Evolutionary conservation across 2,888 invertebrate species (phyloP).

Genomic region (Cyclophora punctaria): DNA sequence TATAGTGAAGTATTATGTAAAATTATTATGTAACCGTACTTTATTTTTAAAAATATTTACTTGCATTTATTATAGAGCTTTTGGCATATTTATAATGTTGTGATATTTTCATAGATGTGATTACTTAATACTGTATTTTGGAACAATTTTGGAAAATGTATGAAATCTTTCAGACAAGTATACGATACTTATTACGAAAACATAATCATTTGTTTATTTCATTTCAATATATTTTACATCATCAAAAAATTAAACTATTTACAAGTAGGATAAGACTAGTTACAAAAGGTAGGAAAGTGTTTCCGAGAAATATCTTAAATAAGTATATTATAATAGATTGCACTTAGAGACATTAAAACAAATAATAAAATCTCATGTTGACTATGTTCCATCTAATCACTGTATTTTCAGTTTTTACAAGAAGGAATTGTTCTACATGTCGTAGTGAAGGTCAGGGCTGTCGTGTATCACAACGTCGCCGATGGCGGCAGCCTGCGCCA

Average conservation of each 20-base stretch:
- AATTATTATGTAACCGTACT: conserved; percentile 57
- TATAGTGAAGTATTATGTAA: conserved; percentile 54
- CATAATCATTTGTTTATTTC: not conserved
- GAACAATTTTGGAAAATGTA: conserved; percentile 63
- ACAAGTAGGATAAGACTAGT: no score
- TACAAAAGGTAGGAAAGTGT: no score
- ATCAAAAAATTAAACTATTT: no score
- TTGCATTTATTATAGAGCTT: conserved; percentile 64
- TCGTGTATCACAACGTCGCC: conserved; percentile 48
- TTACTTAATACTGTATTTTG: conserved; percentile 57
- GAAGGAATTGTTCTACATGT: conserved; percentile 23
- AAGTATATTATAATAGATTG: not conserved
- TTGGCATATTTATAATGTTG: conserved; percentile 67
- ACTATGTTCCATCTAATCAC: conserved; percentile 1
- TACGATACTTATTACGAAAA: conserved; percentile 53
- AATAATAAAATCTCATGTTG: not conserved
- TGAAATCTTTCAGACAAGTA: conserved; percentile 66
- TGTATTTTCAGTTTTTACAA: conserved; percentile 6
- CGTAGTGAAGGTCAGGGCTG: conserved; percentile 44
- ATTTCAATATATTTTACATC: no score
- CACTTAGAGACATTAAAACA: not conserved
- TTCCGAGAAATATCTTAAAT: conserved; percentile 2
- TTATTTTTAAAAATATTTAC: conserved; percentile 61
- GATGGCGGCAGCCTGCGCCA: conserved; percentile 39
- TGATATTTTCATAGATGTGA: conserved; percentile 66